These are phyloP conservation scores for Heteromurus nitidus DNA, from an alignment of 2,888 invertebrate genomes.

Conservation along the genomic window DNA sequence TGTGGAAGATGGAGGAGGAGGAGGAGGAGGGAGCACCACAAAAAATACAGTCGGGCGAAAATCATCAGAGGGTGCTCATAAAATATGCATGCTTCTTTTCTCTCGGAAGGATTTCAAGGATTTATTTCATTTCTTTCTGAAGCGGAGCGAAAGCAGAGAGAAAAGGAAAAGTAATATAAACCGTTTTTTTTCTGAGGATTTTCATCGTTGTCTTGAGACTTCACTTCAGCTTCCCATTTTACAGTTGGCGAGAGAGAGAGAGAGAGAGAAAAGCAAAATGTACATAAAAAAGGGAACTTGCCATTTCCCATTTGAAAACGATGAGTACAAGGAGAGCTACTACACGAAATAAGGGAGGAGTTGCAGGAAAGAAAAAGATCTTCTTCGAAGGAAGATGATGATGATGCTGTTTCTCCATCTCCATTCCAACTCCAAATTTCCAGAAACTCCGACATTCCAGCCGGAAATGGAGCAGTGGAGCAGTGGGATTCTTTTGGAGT, in stretches of 20 bases:
- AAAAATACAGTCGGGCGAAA: not conserved
- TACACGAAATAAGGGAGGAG: no score
- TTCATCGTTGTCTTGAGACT: conserved; percentile 6
- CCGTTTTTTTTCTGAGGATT: not conserved
- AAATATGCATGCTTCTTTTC: conserved; percentile 66
- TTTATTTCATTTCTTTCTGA: conserved; percentile 61
- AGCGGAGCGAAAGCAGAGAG: conserved; percentile 4
- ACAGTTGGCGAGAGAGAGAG: not conserved
- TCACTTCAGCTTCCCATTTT: no score
- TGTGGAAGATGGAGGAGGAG: not conserved
- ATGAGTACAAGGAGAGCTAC: no score
- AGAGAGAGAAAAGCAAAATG: no score
- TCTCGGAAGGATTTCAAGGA: conserved; percentile 59
- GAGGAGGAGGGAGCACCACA: not conserved
- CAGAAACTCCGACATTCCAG: no score
- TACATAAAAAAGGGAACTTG: no score
- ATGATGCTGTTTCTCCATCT: no score
- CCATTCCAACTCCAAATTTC: no score
- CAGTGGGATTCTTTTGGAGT: conserved; percentile 24
- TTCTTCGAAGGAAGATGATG: no score
- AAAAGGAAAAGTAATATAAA: not conserved
- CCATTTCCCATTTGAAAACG: no score
- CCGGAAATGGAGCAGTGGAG: conserved; percentile 57
- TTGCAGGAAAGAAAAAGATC: no score
- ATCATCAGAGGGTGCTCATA: conserved; percentile 63